Percentiles rank a stretch among this genome's conserved stretches.
phyloP scores from a whole-genome alignment of 2,113 vertebrate genomes.

The Syngnathus floridae region DNA sequence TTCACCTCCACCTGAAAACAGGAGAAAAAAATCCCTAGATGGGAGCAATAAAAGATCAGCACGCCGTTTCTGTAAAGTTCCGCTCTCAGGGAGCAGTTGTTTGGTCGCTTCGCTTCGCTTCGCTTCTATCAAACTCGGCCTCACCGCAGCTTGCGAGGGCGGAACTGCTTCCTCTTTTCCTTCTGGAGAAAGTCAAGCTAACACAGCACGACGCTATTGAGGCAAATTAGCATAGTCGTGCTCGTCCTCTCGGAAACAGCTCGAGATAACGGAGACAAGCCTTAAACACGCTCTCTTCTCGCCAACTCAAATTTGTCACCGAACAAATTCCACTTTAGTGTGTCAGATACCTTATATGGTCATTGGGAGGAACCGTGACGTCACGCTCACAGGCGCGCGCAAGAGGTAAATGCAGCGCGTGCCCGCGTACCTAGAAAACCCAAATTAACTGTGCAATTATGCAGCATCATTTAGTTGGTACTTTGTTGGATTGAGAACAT shows the following conservation, averaged over 20 bases:
- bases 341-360: constrained; percentile 51
- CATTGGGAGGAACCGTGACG: constrained; percentile 30
- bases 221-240: too few relatives aligned
- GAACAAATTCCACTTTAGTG: constrained; percentile 10
- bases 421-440: not conserved
- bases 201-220: not conserved
- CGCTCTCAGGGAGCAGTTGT: fast-evolving
- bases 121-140: constrained; percentile 7
- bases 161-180: constrained; percentile 53
- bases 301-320: not conserved
- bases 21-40: not conserved
- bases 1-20: constrained; percentile 1
- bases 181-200: constrained; percentile 14
- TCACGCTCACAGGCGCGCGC: not conserved
- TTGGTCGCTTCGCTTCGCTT: not conserved
- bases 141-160: constrained; percentile 27
- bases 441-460: not conserved
- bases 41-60: not conserved
- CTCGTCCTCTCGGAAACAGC: too few relatives aligned
- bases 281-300: not conserved
- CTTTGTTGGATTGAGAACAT: not conserved
- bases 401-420: constrained; percentile 7
- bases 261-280: not conserved
- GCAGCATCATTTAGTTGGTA: not conserved
- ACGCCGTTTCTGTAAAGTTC: not conserved